These are phyloP conservation scores for Podarcis cretensis DNA, from an alignment of 2,113 vertebrate genomes.

Conservation along the genomic window DNA sequence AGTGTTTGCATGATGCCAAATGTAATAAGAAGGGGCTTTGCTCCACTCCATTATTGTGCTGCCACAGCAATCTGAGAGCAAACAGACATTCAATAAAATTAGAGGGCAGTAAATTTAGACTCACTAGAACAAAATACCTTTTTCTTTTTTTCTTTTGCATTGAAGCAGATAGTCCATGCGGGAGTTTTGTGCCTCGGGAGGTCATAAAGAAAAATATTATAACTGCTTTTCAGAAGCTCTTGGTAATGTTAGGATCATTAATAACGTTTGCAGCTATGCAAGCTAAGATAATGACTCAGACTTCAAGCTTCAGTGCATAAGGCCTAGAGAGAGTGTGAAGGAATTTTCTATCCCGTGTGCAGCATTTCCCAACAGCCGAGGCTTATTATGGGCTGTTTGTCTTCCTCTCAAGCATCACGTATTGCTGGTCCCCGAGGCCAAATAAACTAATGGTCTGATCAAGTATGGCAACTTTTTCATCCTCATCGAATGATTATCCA, in stretches of 20 bases:
- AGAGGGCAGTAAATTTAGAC: slow-evolving; percentile 24
- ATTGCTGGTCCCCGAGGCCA: background rate
- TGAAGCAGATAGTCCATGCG: background rate
- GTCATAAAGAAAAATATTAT: slow-evolving; percentile 22
- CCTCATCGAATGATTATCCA: slow-evolving; percentile 6
- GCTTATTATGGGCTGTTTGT: slow-evolving; percentile 18
- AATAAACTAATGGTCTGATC: slow-evolving; percentile 3
- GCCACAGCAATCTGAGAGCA: background rate
- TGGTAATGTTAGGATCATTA: slow-evolving; percentile 26
- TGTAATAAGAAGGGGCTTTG: slow-evolving; percentile 15
- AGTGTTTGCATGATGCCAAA: background rate
- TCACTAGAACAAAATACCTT: background rate
- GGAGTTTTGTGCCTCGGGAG: slow-evolving; percentile 28
- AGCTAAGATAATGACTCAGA: slow-evolving; percentile 27
- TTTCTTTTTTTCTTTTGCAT: background rate
- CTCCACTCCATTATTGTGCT: background rate
- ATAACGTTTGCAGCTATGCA: slow-evolving; percentile 48
- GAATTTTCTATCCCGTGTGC: slow-evolving; percentile 18
- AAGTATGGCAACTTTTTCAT: background rate
- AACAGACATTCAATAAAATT: slow-evolving; percentile 7
- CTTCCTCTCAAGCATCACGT: slow-evolving; percentile 34
- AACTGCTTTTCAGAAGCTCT: slow-evolving; percentile 31
- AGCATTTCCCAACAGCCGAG: slow-evolving; percentile 25
- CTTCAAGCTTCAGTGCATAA: slow-evolving; percentile 36
- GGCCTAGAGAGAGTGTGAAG: background rate